phyloP scores from a whole-genome alignment of 2,797 vertebrate genomes.

The Acanthurus lineatus region DNA sequence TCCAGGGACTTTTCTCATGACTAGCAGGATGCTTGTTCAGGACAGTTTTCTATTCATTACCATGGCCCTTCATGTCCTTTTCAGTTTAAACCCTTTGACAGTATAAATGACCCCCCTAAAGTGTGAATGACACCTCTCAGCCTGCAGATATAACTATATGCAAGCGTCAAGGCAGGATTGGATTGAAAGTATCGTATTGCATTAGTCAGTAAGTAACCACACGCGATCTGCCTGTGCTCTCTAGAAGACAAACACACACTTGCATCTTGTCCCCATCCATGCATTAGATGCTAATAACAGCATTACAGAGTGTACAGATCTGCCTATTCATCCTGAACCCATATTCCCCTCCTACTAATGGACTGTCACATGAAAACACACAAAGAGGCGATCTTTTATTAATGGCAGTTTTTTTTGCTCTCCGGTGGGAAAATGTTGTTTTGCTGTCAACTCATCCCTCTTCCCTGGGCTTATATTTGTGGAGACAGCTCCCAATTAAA shows the following conservation, averaged over 20 bases:
- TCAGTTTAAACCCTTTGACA: constrained; percentile 59
- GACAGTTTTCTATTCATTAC: constrained; percentile 55
- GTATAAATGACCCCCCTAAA: constrained; percentile 34
- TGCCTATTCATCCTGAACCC: constrained; percentile 57
- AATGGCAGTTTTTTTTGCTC: constrained; percentile 70
- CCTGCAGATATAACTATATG: constrained; percentile 14
- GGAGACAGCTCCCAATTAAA: constrained; percentile 82
- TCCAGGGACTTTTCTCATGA: constrained; percentile 29
- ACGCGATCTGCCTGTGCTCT: not conserved
- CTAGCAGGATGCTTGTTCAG: constrained; percentile 36
- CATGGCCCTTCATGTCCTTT: constrained; percentile 60
- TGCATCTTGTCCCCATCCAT: constrained; percentile 17
- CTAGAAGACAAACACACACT: constrained; percentile 23
- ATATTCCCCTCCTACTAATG: constrained; percentile 62
- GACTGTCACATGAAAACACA: constrained; percentile 76
- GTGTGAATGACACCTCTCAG: not conserved
- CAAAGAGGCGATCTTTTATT: constrained; percentile 75
- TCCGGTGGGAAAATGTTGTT: constrained; percentile 72
- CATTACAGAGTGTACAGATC: constrained; percentile 54
- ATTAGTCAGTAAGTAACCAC: constrained; percentile 14
- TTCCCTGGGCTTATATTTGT: constrained; percentile 66
- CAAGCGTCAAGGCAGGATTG: not conserved
- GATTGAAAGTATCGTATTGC: not conserved
- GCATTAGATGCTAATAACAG: constrained; percentile 63
- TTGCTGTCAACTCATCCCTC: constrained; percentile 74